These are phyloP conservation scores for Saccopteryx bilineata DNA, from an alignment of 2,113 vertebrate species.

Conservation along the genomic window DNA sequence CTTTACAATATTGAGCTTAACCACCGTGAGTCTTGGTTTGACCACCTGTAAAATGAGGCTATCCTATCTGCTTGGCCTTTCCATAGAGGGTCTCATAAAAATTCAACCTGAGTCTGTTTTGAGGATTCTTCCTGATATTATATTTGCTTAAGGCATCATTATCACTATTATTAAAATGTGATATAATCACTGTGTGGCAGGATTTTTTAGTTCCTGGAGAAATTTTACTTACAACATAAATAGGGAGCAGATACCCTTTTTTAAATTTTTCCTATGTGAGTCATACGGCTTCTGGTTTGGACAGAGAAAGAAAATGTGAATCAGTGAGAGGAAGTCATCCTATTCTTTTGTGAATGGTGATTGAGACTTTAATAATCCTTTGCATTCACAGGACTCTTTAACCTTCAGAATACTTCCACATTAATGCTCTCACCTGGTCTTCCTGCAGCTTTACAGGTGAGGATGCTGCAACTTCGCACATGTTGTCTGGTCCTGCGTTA, in stretches of 20 bases:
- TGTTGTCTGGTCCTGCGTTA: not conserved
- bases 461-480: not conserved
- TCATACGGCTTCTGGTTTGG: not conserved
- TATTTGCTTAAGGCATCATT: not conserved
- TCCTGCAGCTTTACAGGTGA: not conserved
- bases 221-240: conserved; percentile 46
- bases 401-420: not conserved
- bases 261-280: not conserved
- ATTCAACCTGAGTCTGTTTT: not conserved
- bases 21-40: not conserved
- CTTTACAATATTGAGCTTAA: not conserved
- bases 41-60: not conserved
- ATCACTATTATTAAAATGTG: not conserved
- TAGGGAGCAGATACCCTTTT: not conserved
- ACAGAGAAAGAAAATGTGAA: not conserved
- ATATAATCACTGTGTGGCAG: not conserved
- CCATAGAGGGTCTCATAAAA: conserved; percentile 8
- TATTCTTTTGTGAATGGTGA: not conserved
- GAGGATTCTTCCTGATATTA: not conserved
- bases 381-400: not conserved
- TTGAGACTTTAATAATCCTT: not conserved
- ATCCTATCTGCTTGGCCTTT: not conserved
- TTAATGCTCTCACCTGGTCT: not conserved
- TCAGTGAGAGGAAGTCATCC: not conserved
- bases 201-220: conserved; percentile 16